These are phyloP conservation scores for Tuberolachnus salignus DNA, from an alignment of 2,888 invertebrate species.

Conservation along the genomic window DNA sequence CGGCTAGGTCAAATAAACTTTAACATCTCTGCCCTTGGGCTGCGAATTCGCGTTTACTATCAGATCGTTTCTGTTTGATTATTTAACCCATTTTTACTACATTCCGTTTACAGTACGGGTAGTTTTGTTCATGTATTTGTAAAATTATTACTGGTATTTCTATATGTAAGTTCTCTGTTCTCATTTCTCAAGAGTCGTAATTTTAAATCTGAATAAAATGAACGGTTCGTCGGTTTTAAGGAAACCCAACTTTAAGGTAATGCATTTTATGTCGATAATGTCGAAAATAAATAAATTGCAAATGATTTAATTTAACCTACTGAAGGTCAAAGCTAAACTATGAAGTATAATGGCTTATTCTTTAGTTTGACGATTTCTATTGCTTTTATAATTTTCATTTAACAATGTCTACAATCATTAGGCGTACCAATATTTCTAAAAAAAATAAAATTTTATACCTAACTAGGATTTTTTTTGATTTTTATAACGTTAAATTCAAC, in stretches of 20 bases:
- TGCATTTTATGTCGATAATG: background rate
- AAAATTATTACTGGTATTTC: background rate
- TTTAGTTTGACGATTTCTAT: background rate
- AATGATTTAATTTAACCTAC: constrained; percentile 34
- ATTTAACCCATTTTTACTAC: background rate
- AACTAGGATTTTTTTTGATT: too few species aligned
- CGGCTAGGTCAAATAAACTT: background rate
- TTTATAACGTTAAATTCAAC: too few species aligned
- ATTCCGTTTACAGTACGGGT: background rate
- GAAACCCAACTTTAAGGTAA: constrained; percentile 32
- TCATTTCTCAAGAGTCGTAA: background rate
- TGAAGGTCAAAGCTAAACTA: constrained; percentile 30
- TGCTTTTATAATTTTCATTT: background rate
- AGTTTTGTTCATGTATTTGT: background rate
- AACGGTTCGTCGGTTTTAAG: constrained; percentile 44
- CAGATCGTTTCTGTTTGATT: constrained; percentile 6
- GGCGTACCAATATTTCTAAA: too few species aligned
- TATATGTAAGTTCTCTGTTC: background rate
- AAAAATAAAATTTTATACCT: too few species aligned
- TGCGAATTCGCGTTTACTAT: background rate
- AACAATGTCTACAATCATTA: too few species aligned
- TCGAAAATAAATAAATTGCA: background rate
- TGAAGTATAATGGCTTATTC: background rate
- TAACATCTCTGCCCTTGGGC: constrained; percentile 23
- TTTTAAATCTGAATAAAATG: constrained; percentile 9